Evolutionary conservation across 2,113 vertebrate species (phyloP).

Genomic region (Potamarius usumacintae): DNA sequence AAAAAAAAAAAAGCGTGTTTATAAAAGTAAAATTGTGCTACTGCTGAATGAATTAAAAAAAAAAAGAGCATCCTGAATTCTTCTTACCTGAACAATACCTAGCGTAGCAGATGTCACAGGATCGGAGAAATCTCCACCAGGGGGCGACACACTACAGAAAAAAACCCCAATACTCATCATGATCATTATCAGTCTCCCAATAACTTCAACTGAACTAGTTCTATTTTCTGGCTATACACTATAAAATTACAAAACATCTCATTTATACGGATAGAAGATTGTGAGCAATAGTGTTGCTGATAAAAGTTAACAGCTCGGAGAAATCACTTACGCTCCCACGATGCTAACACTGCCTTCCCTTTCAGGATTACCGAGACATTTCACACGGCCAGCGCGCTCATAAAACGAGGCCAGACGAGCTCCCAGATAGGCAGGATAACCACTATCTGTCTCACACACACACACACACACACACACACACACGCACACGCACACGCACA

Average conservation of each 20-base stretch:
- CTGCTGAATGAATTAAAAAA: neutral
- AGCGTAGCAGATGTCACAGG: constrained; percentile 97
- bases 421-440: constrained; percentile 95
- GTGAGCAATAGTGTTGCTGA: neutral
- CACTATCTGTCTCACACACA: constrained; percentile 81
- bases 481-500: too few species aligned
- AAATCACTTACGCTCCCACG: constrained; percentile 90
- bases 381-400: constrained; percentile 92
- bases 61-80: neutral
- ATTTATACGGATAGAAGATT: neutral
- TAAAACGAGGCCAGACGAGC: constrained; percentile 96
- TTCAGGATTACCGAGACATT: constrained; percentile 97
- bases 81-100: constrained; percentile 88
- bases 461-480: constrained; percentile 53
- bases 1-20: neutral
- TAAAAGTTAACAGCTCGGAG: constrained; percentile 25
- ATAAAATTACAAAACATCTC: neutral
- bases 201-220: neutral
- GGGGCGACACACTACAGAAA: constrained; percentile 86
- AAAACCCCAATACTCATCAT: too few species aligned
- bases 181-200: neutral
- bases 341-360: constrained; percentile 97
- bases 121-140: constrained; percentile 98
- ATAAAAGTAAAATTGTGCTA: neutral
- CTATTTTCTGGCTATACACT: neutral